These are phyloP conservation scores for Platysternon megacephalum DNA, from an alignment of 2,113 vertebrate genomes.

Conservation along the genomic window DNA sequence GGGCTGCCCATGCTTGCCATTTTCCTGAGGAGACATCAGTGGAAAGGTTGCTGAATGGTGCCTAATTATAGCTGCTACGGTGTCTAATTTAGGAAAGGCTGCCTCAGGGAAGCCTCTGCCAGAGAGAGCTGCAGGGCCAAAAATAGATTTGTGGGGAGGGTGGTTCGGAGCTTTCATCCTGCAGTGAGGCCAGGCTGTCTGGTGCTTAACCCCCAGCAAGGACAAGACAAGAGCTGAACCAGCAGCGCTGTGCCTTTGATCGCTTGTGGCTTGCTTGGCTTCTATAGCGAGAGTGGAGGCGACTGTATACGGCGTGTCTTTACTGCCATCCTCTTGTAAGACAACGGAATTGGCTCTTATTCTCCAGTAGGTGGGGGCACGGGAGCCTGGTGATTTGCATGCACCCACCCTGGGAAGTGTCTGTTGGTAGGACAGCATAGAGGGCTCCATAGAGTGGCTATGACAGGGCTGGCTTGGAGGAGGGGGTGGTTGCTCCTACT, in stretches of 20 bases:
- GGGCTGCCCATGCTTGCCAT: background rate
- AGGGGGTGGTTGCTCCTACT: background rate
- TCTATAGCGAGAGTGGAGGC: background rate
- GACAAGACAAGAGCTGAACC: background rate
- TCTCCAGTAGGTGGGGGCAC: background rate
- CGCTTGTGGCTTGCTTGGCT: background rate
- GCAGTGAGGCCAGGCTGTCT: background rate
- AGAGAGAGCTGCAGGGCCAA: too few relatives aligned
- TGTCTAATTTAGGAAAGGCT: background rate
- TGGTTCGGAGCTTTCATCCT: background rate
- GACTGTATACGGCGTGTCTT: background rate
- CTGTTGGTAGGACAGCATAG: background rate
- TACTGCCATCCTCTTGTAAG: background rate
- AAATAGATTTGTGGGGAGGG: background rate
- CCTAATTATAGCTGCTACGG: background rate
- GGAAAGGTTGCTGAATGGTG: background rate
- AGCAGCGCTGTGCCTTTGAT: background rate
- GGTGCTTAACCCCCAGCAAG: background rate
- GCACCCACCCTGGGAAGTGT: background rate
- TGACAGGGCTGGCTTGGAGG: background rate
- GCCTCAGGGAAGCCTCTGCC: too few relatives aligned
- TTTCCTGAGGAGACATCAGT: background rate
- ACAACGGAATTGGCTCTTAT: background rate
- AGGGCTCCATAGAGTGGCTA: background rate
- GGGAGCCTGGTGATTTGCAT: background rate